Evolutionary conservation across 1,140 invertebrate species (phyloP).

Genomic region (Heliconius hermathena): DNA sequence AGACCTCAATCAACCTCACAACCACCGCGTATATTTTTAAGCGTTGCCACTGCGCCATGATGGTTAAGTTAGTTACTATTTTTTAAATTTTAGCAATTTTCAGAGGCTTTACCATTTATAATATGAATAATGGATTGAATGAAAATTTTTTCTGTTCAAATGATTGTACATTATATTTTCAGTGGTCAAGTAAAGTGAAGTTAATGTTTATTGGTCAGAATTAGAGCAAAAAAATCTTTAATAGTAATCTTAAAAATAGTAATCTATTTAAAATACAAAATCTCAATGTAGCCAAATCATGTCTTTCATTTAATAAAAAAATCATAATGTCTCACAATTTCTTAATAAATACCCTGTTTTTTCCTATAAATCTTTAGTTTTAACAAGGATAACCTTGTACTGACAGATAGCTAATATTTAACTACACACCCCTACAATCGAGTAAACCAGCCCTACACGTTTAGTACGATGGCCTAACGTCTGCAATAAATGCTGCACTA

Average conservation of each 20-base stretch:
- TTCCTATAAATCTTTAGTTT: neutral
- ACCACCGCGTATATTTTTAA: too few relatives aligned
- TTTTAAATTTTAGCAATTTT: neutral
- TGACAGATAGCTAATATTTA: neutral
- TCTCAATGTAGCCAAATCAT: too few relatives aligned
- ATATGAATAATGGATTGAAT: neutral
- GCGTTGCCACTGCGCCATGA: too few relatives aligned
- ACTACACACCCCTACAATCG: conserved; percentile 7
- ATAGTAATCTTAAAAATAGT: too few relatives aligned
- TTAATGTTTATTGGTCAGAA: too few relatives aligned
- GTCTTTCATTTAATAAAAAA: too few relatives aligned
- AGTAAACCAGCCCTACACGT: conserved; percentile 7
- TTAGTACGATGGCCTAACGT: conserved; percentile 2
- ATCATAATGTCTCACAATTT: too few relatives aligned
- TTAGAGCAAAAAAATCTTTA: too few relatives aligned
- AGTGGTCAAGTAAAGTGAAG: too few relatives aligned
- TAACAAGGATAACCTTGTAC: neutral
- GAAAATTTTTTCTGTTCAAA: neutral
- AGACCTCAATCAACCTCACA: too few relatives aligned
- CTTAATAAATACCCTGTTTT: neutral
- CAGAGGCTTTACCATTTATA: neutral
- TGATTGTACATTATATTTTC: neutral
- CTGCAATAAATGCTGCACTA: conserved; percentile 14
- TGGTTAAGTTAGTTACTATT: neutral
- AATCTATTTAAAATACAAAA: too few relatives aligned